phyloP scores from a whole-genome alignment of 2,113 vertebrate species.

The Tichodroma muraria region DNA sequence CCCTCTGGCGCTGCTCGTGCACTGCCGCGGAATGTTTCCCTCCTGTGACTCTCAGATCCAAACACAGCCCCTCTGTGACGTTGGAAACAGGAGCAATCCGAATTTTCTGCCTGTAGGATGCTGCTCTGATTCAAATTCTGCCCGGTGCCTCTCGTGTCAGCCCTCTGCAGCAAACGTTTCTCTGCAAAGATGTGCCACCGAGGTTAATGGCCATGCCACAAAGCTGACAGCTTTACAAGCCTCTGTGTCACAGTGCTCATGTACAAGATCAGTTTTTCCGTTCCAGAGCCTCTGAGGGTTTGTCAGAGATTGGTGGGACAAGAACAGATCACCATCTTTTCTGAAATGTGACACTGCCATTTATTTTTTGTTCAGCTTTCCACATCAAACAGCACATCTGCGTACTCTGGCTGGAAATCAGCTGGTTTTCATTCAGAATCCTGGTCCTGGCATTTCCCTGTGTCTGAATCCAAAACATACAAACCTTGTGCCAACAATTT shows the following conservation, averaged over 20 bases:
- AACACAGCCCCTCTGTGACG: not conserved
- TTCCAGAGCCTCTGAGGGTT: not conserved
- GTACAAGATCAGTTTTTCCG: not conserved
- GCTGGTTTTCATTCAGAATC: not conserved
- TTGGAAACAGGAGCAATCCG: accelerated
- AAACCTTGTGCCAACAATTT: not conserved
- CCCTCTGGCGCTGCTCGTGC: not conserved
- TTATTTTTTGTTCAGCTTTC: not conserved
- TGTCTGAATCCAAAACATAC: not conserved
- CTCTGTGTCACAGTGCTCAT: not conserved
- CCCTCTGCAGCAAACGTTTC: too few species aligned
- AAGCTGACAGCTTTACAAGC: not conserved
- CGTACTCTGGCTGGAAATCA: not conserved
- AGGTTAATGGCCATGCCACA: not conserved
- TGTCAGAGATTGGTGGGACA: not conserved
- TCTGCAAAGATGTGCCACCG: not conserved
- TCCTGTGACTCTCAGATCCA: not conserved
- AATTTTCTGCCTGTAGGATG: not conserved
- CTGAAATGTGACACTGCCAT: not conserved
- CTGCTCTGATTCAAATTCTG: not conserved
- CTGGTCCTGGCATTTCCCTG: not conserved
- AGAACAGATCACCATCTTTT: not conserved
- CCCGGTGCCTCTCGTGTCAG: not conserved
- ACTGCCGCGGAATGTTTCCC: not conserved
- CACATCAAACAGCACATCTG: not conserved